Conservation (phyloP, 2,797 vertebrate genomes). For the Spondyliosoma cantharus region DNA sequence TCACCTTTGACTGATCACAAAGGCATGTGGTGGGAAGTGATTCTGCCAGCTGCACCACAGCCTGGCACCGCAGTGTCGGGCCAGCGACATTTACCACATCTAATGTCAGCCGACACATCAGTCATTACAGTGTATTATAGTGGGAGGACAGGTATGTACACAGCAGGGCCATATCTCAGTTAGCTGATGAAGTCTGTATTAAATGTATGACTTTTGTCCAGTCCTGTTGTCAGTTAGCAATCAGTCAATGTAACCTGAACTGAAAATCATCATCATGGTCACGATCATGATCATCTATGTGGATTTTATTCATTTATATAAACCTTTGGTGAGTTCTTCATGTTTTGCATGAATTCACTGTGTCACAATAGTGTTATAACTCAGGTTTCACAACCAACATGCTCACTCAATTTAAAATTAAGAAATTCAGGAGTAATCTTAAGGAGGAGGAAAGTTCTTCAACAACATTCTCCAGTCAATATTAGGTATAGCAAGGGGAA, state of each 20-base stretch:
- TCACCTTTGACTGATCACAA: conserved; percentile 19
- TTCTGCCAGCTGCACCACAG: conserved; percentile 8
- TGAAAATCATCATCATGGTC: no score
- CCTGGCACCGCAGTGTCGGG: conserved; percentile 17
- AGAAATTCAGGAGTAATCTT: background rate
- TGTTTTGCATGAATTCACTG: background rate
- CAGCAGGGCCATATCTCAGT: background rate
- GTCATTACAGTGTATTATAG: background rate
- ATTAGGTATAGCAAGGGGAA: background rate
- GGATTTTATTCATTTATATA: background rate
- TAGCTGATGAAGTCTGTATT: background rate
- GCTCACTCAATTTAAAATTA: background rate
- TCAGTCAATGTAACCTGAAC: background rate
- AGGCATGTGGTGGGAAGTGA: background rate
- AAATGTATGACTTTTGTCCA: background rate
- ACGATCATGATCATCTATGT: background rate
- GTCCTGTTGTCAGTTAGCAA: background rate
- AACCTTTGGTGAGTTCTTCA: background rate
- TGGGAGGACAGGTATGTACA: background rate
- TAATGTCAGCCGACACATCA: background rate
- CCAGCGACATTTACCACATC: conserved; percentile 13
- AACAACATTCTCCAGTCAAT: background rate
- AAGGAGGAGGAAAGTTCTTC: background rate
- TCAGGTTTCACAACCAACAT: background rate
- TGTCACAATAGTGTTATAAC: background rate